phyloP scores from a whole-genome alignment of 2,888 invertebrate species.

The Panorpa germanica region DNA sequence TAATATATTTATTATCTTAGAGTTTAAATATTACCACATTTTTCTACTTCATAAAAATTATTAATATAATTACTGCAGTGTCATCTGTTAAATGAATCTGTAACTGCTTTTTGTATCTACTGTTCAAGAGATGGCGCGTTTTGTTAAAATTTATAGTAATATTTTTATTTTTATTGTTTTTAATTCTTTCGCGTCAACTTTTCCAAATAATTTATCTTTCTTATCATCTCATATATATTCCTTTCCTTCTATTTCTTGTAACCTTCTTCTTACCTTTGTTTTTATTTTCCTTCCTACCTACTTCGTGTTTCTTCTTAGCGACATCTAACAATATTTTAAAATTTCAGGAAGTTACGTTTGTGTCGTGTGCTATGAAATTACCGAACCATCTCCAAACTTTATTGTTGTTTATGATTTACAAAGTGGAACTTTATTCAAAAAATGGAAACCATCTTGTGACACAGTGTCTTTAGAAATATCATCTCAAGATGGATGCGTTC shows the following conservation, averaged over 20 bases:
- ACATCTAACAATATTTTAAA: constrained; percentile 4
- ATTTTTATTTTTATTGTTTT: too few species aligned
- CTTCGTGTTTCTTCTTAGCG: constrained; percentile 1
- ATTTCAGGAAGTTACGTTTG: constrained; percentile 46
- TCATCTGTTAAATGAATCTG: too few species aligned
- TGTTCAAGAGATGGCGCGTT: too few species aligned
- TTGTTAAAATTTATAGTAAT: too few species aligned
- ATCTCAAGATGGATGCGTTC: constrained; percentile 63
- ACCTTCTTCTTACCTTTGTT: constrained; percentile 1
- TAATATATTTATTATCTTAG: constrained; percentile 11
- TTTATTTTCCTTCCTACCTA: constrained; percentile 4
- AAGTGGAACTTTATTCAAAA: constrained; percentile 78
- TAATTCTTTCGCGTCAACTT: not conserved
- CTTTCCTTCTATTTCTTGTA: not conserved
- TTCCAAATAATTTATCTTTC: constrained; percentile 5
- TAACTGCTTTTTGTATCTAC: too few species aligned
- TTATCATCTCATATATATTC: not conserved
- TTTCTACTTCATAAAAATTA: constrained; percentile 6
- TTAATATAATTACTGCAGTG: constrained; percentile 1
- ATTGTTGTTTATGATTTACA: constrained; percentile 81
- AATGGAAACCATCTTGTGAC: constrained; percentile 75
- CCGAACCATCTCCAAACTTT: constrained; percentile 70
- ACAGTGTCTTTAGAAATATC: constrained; percentile 75
- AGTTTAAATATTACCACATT: not conserved
- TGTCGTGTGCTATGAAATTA: constrained; percentile 46